Base-by-base conservation (phyloP, 2,888 invertebrate genomes). In the Beris morrisii region DNA sequence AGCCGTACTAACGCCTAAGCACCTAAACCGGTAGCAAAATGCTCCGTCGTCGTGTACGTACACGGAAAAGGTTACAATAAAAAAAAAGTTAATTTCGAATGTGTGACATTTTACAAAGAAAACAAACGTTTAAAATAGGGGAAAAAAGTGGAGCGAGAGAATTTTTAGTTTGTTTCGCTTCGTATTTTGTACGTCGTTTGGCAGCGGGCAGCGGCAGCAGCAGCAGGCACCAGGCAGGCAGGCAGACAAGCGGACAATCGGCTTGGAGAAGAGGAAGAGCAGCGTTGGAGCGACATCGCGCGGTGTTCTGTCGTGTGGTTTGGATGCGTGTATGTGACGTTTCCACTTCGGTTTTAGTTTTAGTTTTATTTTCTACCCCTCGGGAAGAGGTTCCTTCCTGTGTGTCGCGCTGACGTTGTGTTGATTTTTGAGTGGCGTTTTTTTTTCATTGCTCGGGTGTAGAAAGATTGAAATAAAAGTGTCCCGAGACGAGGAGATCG, bases 341-440 rank as follows among this genome's bases (percentile, higher is more conserved):
- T 71, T 71, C 50, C 71, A 67, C 65, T 66, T 71, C 68, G 69
- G 67, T 67, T 71, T 72, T 71, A 72, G 67, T 67, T 71, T 72
- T 71, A 72, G 72, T 72, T 72, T 72, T 72, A 72, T 71, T 72
- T 72, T 71, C 72, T 71, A 72, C 72, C 72, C 72, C 72, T 72
- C 67, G 67, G 52, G 61, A 61, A 69, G 69, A 67, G 71, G 72
- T 70, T 72, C 70, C 71, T 71, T 72, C 71, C 71, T 71, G 70
- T 59, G 38, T 50, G 61, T 50, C 50, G 50, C 50, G 61, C 52
- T 15, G 61, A n/a, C 50, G 31, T 28, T 48, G 59, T 50, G 28
- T 59, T 48, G 30, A 52, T 61, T 61, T 22, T 44, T 61, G 44
- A 61, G 50, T 61, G 50, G 12, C 44, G n/a, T 58, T 58, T 30